These are phyloP conservation scores for Donacobius atricapilla DNA, from an alignment of 2,113 vertebrate species.

Conservation along the genomic window DNA sequence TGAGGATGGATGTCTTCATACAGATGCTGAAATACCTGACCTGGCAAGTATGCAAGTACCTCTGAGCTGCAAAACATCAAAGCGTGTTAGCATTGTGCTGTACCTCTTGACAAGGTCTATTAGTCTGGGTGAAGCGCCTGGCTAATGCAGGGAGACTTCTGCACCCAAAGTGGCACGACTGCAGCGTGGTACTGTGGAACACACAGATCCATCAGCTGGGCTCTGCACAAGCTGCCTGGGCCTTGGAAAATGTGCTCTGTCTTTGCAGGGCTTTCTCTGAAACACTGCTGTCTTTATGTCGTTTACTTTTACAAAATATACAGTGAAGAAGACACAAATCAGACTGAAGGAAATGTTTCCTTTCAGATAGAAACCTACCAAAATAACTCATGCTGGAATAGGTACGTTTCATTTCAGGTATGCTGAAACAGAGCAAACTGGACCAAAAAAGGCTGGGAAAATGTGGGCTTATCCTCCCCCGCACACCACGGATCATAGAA, in stretches of 20 bases:
- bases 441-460: background rate
- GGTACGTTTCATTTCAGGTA: background rate
- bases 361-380: background rate
- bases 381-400: background rate
- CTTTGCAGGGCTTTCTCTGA: background rate
- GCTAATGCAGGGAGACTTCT: background rate
- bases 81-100: background rate
- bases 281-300: background rate
- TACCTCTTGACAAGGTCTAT: conserved; percentile 18
- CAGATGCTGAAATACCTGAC: conserved; percentile 20
- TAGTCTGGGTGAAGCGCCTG: background rate
- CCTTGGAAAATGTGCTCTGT: background rate
- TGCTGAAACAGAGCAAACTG: background rate
- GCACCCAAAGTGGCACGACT: background rate
- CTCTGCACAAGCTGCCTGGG: background rate
- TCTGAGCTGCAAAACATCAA: conserved; percentile 20
- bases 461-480: background rate
- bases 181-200: background rate
- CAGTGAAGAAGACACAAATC: background rate
- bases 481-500: background rate
- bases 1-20: background rate
- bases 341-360: background rate
- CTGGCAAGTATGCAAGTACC: conserved; percentile 18
- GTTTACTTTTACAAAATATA: background rate
- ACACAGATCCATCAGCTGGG: background rate